Percentiles rank a stretch among this genome's conserved stretches.
Conservation (phyloP, 2,113 vertebrate species). For the Anolis sagrei region DNA sequence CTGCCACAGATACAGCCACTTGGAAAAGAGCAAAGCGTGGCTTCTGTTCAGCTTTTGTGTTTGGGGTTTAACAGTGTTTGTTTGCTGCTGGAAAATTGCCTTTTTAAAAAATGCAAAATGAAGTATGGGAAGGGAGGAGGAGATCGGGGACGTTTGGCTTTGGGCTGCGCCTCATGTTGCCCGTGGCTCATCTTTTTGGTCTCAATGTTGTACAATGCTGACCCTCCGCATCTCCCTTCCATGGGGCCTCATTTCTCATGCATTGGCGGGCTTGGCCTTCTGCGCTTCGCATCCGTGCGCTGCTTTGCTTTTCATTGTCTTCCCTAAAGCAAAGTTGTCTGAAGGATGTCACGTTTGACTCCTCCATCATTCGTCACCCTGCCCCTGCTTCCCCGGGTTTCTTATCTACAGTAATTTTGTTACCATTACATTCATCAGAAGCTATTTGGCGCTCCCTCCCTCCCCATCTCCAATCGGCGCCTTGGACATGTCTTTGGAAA, state of each 20-base stretch:
- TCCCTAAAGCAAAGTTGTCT: conserved; percentile 20
- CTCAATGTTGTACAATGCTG: too few species aligned
- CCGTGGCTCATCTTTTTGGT: too few species aligned
- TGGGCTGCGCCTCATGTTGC: too few species aligned
- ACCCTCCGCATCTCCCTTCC: too few species aligned
- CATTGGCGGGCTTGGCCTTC: not conserved
- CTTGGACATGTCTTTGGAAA: not conserved
- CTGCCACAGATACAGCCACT: too few species aligned
- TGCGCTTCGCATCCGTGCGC: not conserved
- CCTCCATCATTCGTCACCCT: not conserved
- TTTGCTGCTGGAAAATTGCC: too few species aligned
- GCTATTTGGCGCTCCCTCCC: conserved; percentile 2
- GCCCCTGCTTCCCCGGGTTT: not conserved
- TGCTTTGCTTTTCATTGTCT: not conserved
- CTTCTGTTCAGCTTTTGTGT: too few species aligned
- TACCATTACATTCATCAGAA: conserved; percentile 17
- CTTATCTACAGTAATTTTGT: conserved; percentile 29
- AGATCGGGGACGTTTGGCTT: too few species aligned
- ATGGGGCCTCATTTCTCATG: not conserved
- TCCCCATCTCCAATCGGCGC: not conserved
- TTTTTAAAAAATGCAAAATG: too few species aligned
- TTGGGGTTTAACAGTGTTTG: too few species aligned
- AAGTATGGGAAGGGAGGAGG: too few species aligned
- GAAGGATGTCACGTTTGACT: conserved; percentile 22
- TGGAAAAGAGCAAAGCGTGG: too few species aligned